These are phyloP conservation scores for Operophtera brumata DNA, from an alignment of 2,888 invertebrate species.

Conservation along the genomic window DNA sequence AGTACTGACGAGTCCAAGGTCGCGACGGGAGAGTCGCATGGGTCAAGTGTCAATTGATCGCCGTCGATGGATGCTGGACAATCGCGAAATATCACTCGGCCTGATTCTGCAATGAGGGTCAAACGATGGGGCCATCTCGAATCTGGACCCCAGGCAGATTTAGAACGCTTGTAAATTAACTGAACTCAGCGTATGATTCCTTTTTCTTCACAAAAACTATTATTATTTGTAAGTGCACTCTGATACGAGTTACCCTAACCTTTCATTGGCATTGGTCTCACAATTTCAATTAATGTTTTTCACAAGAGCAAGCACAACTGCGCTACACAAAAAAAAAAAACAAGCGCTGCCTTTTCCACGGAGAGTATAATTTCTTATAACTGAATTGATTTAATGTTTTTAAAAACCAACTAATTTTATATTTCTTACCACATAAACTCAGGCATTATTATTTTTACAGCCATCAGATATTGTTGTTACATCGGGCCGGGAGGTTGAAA, in stretches of 20 bases:
- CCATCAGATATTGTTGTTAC: conserved; percentile 36
- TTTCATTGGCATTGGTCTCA: not conserved
- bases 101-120: conserved; percentile 70
- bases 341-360: not conserved
- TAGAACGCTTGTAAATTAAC: conserved; percentile 54
- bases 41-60: conserved; percentile 76
- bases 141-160: conserved; percentile 62
- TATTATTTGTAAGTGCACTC: not conserved
- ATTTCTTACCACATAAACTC: conserved; percentile 1
- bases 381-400: no score
- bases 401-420: not conserved
- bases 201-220: not conserved
- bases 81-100: conserved; percentile 62
- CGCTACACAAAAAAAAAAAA: not conserved
- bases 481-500: conserved; percentile 45
- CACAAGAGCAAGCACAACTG: conserved; percentile 11
- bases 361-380: not conserved
- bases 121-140: conserved; percentile 67
- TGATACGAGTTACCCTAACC: not conserved
- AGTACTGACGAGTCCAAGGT: conserved; percentile 69
- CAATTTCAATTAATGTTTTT: not conserved
- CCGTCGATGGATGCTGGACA: conserved; percentile 70
- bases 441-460: conserved; percentile 27
- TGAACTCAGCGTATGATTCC: conserved; percentile 14
- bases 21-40: conserved; percentile 60